phyloP scores from a whole-genome alignment of 2,888 invertebrate genomes.

The Aphidius colemani region DNA sequence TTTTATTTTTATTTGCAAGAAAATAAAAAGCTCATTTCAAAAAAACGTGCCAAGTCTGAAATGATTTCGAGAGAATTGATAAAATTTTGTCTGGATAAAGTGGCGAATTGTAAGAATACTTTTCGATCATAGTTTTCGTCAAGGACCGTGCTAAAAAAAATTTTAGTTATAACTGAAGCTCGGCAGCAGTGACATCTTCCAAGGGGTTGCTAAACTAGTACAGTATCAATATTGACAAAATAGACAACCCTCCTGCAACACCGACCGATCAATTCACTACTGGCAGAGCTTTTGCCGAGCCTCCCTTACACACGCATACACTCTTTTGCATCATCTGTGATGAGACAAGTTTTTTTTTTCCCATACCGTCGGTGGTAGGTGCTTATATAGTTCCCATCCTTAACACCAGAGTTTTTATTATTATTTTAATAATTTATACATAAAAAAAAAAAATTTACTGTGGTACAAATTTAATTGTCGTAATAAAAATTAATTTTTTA shows the following conservation, averaged over 20 bases:
- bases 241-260: constrained; percentile 52
- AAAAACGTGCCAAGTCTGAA: not conserved
- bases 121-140: not conserved
- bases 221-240: constrained; percentile 10
- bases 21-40: not conserved
- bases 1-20: no score
- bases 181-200: constrained; percentile 55
- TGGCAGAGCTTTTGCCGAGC: constrained; percentile 45
- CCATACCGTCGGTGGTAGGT: constrained; percentile 54
- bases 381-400: constrained; percentile 48
- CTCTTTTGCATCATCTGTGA: constrained; percentile 35
- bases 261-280: constrained; percentile 48
- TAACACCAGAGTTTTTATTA: constrained; percentile 46
- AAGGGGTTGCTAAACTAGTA: constrained; percentile 48
- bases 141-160: not conserved
- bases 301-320: constrained; percentile 48
- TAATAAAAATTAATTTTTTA: not conserved
- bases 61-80: not conserved
- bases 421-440: not conserved
- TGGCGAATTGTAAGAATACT: no score
- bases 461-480: not conserved
- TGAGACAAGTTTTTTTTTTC: constrained; percentile 37
- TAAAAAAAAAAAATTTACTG: not conserved
- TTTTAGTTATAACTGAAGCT: constrained; percentile 9
- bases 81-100: not conserved